Base-by-base conservation (phyloP, 2,888 invertebrate species). In the Steromphala cineraria region DNA sequence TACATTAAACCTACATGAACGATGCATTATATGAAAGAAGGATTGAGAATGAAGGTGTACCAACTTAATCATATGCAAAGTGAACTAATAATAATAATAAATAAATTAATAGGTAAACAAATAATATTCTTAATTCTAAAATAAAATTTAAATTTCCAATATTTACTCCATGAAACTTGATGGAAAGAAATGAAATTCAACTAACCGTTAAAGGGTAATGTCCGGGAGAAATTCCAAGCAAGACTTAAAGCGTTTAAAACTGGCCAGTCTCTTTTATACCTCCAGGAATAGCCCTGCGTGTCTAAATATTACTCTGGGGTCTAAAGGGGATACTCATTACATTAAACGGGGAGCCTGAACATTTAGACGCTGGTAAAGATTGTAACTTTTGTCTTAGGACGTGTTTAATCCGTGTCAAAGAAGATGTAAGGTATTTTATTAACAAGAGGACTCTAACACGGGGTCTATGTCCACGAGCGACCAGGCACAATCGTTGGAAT, bases 201-300 rank as follows among this genome's bases (percentile, higher is more conserved):
- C 71, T 19, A 31, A 71, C 71, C 71, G 28, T 71, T 15, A 40
- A 71, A 36, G 36, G 71, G 71, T 71, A 71, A 71, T 40, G 71
- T 36, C n/a, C 71, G 15, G 71, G 19, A 17, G 71, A 36, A 31
- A 17, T 40, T 71, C 46, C 36, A 71, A 71, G 17, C 40, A 40
- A 71, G 31, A 71, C 4, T 71, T 19, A 71, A 21, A 24, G 71
- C 40, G 28, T n/a, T 31, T 10, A 13, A 31, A 28, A n/a, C 24
- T 71, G n/a, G 40, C 40, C 36, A 2, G n/a, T 19, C 10, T 10
- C 71, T 71, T 71, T 31, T 71, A 71, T 71, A 71, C 71, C 71
- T 10, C 71, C 71, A 31, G 40, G 40, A 71, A 71, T 71, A 71
- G 71, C 31, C 19, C 71, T 19, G n/a, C 40, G 28, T 62, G 28